These are phyloP conservation scores for Drosophila mayaguana DNA, from an alignment of 2,888 invertebrate genomes.

Conservation along the genomic window DNA sequence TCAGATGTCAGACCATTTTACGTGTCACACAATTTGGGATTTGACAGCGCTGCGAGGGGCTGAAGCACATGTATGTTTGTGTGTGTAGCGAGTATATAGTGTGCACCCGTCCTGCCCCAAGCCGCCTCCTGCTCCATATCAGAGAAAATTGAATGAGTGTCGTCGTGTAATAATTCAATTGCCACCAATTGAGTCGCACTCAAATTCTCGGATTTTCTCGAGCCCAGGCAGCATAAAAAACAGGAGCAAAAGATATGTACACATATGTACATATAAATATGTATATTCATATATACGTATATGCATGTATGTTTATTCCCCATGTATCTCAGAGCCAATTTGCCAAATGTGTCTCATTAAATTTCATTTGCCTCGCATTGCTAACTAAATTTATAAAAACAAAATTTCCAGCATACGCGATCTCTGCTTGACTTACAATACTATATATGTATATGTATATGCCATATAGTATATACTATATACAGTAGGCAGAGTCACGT, in stretches of 20 bases:
- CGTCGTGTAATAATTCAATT: constrained; percentile 80
- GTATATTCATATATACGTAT: constrained; percentile 7
- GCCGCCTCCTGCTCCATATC: constrained; percentile 11
- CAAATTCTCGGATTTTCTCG: constrained; percentile 70
- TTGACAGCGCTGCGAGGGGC: constrained; percentile 45
- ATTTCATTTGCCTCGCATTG: constrained; percentile 47
- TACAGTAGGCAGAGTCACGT: constrained; percentile 37
- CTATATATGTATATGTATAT: not conserved
- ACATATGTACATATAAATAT: constrained; percentile 11
- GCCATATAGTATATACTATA: not conserved
- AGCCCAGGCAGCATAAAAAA: constrained; percentile 36
- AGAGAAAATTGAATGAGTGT: constrained; percentile 76
- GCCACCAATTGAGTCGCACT: constrained; percentile 76
- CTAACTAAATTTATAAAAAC: constrained; percentile 2
- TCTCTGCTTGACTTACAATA: not conserved
- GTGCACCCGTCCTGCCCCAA: not conserved
- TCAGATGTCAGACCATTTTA: constrained; percentile 46
- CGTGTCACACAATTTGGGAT: constrained; percentile 58
- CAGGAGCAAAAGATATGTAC: constrained; percentile 22
- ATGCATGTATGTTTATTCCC: not conserved
- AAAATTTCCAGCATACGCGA: constrained; percentile 9
- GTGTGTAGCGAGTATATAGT: not conserved
- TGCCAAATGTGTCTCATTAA: constrained; percentile 77
- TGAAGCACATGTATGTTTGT: constrained; percentile 25
- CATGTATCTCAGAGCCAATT: constrained; percentile 56